A percentile compares a stretch with the other conserved stretches of the same genome.
Evolutionary conservation across 2,113 vertebrate species (phyloP).

Genomic region (Morphnarchus princeps): DNA sequence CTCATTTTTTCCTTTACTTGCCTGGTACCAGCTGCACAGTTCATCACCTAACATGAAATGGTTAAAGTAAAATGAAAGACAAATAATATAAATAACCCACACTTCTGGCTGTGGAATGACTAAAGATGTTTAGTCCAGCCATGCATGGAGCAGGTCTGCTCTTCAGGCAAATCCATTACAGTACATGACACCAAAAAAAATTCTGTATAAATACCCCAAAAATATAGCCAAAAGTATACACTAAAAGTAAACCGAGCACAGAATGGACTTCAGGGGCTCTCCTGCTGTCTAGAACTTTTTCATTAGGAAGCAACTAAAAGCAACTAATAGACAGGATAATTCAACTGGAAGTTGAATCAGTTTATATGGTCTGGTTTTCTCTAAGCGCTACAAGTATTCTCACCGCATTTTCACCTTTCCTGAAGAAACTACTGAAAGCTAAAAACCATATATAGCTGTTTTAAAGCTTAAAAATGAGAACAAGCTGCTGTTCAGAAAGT

Average conservation of each 20-base stretch:
- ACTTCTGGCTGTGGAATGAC: background rate
- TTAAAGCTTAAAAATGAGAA: constrained; percentile 41
- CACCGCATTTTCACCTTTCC: background rate
- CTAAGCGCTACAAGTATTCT: background rate
- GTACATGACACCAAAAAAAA: background rate
- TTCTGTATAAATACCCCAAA: background rate
- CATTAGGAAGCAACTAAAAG: background rate
- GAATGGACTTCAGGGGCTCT: background rate
- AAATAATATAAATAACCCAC: background rate
- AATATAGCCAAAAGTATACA: background rate
- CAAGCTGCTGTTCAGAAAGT: constrained; percentile 56
- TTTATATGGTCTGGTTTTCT: background rate
- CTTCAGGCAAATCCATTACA: background rate
- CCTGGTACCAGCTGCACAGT: background rate
- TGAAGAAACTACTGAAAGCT: background rate
- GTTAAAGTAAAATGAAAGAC: background rate
- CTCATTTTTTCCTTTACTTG: background rate
- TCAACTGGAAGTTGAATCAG: background rate
- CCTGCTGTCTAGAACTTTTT: background rate
- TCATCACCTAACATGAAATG: background rate
- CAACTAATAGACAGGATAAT: background rate
- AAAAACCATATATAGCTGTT: background rate
- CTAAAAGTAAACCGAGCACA: background rate
- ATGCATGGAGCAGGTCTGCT: background rate
- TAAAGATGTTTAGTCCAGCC: background rate